Conservation (phyloP, 1,140 invertebrate species). For the Wasmannia auropunctata region DNA sequence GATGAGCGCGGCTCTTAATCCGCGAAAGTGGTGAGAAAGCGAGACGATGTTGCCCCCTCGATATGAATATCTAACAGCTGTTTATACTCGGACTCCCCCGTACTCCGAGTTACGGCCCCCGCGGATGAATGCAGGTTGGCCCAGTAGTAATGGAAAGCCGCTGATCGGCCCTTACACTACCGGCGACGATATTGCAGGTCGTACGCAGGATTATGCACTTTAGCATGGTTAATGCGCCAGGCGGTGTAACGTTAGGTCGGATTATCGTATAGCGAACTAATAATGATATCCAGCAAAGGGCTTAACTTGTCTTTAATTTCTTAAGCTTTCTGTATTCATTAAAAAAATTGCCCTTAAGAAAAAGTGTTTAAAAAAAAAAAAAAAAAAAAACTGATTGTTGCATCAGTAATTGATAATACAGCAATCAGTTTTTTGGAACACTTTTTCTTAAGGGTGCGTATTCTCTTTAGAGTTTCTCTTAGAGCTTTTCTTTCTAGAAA, state of each 20-base stretch:
- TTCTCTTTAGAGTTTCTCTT: not conserved
- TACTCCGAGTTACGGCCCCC: not conserved
- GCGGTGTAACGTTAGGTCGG: not conserved
- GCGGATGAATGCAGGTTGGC: not conserved
- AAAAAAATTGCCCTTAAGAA: too few species aligned
- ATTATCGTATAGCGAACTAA: constrained; percentile 47
- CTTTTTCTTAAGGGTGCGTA: too few species aligned
- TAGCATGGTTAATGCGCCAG: constrained; percentile 44
- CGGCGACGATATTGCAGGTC: not conserved
- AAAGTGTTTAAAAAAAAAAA: too few species aligned
- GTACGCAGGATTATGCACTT: constrained; percentile 47
- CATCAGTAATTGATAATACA: too few species aligned
- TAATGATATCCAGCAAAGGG: not conserved
- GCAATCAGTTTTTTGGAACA: too few species aligned
- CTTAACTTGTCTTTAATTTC: not conserved
- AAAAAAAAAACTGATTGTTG: too few species aligned
- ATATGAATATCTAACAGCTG: constrained; percentile 67
- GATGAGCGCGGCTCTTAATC: constrained; percentile 26
- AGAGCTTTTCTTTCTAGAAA: not conserved
- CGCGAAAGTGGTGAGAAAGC: constrained; percentile 48
- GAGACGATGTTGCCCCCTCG: constrained; percentile 44
- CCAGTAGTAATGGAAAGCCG: constrained; percentile 52
- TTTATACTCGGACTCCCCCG: not conserved
- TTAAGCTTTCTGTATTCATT: not conserved
- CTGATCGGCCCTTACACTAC: constrained; percentile 17